Evolutionary conservation across 2,888 invertebrate species (phyloP), one percentile per base, ranked within the genome.

Genomic region (Andricus quercusramuli): DNA sequence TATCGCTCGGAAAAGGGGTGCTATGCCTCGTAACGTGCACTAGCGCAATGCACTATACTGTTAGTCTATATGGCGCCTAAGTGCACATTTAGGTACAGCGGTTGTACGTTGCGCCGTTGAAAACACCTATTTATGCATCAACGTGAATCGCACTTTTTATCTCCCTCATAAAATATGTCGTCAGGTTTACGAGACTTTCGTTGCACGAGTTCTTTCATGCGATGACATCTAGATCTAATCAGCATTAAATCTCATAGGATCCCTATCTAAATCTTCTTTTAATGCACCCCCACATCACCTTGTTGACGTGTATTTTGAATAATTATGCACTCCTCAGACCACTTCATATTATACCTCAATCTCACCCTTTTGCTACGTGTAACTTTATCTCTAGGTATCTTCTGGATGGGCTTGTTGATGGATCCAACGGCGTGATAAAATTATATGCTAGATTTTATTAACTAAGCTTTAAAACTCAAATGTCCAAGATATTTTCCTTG

Each of bases 1-100:
- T 88, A 86, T 88, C 87, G 87, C 88, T 82, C 88, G 86, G 87
- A 87, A 87, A 86, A 88, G 89, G 88, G 88, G 88, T 87, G 88
- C 82, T 84, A 86, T 84, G 86, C 84, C 85, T 83, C 80, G 83
- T 81, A 83, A 83, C 83, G 81, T 83, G 82, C 76, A 67, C 76
- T 51, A 79, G 82, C 82, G 84, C 85, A 84, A 80, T 85, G 83
- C 82, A 86, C 80, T 84, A 80, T 79, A 82, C 83, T 83, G 80
- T 79, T 80, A 79, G 80, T 82, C 82, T 81, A 80, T 79, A 82
- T 82, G 81, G 79, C 81, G 79, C 78, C 84, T 82, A 83, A 83
- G 82, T 84, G 82, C 83, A 85, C 83, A 85, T 85, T 85, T 85
- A 85, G 83, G 82, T 83, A 82, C 83, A 80, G 80, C 83, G 79